A percentile compares a stretch with the other conserved stretches of the same genome.
phyloP scores from a whole-genome alignment of 1,140 invertebrate species.

The Drosophila obscura region DNA sequence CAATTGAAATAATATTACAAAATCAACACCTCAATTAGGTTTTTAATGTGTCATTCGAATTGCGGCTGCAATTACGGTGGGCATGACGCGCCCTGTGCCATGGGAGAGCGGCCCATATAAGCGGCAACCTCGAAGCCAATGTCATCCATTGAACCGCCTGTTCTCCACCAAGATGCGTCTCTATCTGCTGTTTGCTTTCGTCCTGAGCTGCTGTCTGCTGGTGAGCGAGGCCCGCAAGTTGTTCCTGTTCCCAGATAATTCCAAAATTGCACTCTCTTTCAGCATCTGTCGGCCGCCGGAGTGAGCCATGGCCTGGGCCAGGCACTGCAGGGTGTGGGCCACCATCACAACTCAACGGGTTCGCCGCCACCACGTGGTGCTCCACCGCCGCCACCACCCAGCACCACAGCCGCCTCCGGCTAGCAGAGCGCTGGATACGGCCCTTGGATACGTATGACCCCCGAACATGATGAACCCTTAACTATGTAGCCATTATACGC shows the following conservation, averaged over 20 bases:
- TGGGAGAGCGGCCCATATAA: conserved; percentile 47
- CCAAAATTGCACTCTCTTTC: not conserved
- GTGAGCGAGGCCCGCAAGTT: conserved; percentile 16
- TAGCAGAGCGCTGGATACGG: too few relatives aligned
- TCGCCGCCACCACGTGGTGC: conserved; percentile 36
- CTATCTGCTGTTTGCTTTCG: conserved; percentile 46
- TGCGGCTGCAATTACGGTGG: conserved; percentile 33
- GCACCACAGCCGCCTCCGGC: conserved; percentile 34
- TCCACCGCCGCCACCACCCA: conserved; percentile 44
- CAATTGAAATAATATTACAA: conserved; percentile 35
- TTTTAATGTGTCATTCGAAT: conserved; percentile 62
- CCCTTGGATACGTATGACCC: not conserved
- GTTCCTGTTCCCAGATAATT: not conserved
- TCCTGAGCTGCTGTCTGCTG: conserved; percentile 52
- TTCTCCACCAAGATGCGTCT: conserved; percentile 55
- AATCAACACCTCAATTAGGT: conserved; percentile 60
- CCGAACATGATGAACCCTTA: not conserved
- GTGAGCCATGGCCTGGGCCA: conserved; percentile 6
- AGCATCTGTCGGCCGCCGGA: conserved; percentile 40
- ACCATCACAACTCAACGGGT: conserved; percentile 38
- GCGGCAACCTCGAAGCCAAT: conserved; percentile 54
- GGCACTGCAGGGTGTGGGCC: conserved; percentile 1
- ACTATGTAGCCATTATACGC: too few relatives aligned
- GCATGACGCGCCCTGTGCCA: too few relatives aligned
- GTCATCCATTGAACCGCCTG: conserved; percentile 35